Conservation (phyloP, 1,140 invertebrate genomes). For the Drosophila parvula region DNA sequence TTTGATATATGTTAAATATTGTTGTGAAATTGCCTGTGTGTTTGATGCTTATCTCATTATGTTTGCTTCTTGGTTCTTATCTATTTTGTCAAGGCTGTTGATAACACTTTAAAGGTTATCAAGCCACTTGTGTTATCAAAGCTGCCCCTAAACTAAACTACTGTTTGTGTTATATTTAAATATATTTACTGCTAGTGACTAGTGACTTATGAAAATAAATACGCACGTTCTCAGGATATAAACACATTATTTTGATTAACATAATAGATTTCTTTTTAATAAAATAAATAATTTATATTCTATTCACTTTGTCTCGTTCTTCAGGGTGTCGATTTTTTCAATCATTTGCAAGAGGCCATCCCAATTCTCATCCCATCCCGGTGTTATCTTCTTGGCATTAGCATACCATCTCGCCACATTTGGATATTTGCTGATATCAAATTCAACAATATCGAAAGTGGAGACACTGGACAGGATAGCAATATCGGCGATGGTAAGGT, state of each 20-base stretch:
- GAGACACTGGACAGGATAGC: constrained; percentile 86
- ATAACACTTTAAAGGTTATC: neutral
- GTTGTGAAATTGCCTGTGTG: neutral
- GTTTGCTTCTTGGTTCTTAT: neutral
- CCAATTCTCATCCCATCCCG: constrained; percentile 90
- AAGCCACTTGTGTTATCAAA: neutral
- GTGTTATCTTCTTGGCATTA: constrained; percentile 87
- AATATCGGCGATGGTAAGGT: constrained; percentile 90
- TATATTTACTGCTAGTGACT: too few relatives aligned
- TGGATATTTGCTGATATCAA: constrained; percentile 87
- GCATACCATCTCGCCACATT: constrained; percentile 89
- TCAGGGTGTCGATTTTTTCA: neutral
- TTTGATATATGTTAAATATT: neutral
- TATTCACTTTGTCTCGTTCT: constrained; percentile 1
- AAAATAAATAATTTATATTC: neutral
- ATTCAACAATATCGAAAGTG: constrained; percentile 87
- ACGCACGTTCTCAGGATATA: too few relatives aligned
- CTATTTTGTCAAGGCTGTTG: neutral
- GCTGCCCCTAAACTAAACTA: too few relatives aligned
- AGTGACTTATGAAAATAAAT: too few relatives aligned
- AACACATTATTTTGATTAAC: neutral
- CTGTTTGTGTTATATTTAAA: too few relatives aligned
- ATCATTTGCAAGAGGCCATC: constrained; percentile 80
- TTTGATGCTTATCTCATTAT: constrained; percentile 2
- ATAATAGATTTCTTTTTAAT: neutral